Base-by-base conservation (phyloP, 1,140 invertebrate species). In the Laupala kohalensis region DNA sequence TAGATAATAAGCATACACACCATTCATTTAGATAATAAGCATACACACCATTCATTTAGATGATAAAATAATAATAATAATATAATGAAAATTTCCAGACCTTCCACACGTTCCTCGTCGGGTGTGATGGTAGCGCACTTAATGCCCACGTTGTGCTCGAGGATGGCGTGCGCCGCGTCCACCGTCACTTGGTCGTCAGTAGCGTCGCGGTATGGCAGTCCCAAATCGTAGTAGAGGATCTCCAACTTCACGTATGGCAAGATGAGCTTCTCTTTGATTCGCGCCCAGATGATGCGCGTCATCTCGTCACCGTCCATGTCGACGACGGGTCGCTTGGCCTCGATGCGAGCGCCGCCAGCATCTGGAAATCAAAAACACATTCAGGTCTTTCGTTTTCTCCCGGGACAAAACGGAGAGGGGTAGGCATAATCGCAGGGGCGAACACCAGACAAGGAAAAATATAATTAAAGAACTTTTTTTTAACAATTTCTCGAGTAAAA, bases 251-350 rank as follows among this genome's bases (percentile, higher is more conserved):
- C 84, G 82, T 93, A 95, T 6, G 94, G 94, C 75, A 94, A 89
- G 75, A 95, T 94, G 3, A 95, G 82, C 75, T 86, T 87, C 75
- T 95, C 91, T 80, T 95, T 95, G 76, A 96, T 95, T 78, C 92
- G 90, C 76, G 92, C 89, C 92, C 92, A 94, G 74, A 94, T 94
- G 71, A 94, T 92, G 74, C 91, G 86, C 63, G 88, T 89, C 93
- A 96, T 96, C 81, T 96, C 94, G 85, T 96, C 94, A 72, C 94
- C 94, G 83, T 96, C 93, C 84, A 96, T 88, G 79, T 96, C 94
- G 67, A 96, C 94, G 67, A 96, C 86, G 24, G 92, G 89, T 65
- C 89, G 89, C 63, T 84, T 81, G 25, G 86, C 89, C 74, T 85
- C 83, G 75, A 91, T 88, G 69, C 89, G 80, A 75, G 85, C 85